These are phyloP conservation scores for Esperia sulphurella DNA, from an alignment of 2,888 invertebrate genomes.

Conservation along the genomic window DNA sequence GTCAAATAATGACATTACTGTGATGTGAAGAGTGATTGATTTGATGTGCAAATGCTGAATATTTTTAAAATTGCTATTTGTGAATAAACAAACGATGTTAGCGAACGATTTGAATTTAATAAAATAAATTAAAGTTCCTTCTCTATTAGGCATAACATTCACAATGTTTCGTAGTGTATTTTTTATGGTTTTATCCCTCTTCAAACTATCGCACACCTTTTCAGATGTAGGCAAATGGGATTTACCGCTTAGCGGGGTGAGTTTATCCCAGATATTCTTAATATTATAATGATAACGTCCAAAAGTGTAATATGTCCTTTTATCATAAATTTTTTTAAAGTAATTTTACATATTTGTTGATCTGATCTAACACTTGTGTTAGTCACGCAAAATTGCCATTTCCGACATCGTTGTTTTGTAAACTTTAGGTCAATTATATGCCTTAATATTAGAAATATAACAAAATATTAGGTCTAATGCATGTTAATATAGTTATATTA, in stretches of 20 bases:
- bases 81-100: conserved; percentile 27
- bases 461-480: no score
- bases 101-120: conserved; percentile 16
- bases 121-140: conserved; percentile 21
- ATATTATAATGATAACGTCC: no score
- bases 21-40: not conserved
- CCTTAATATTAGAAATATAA: no score
- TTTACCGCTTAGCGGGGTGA: conserved; percentile 77
- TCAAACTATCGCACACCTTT: conserved; percentile 60
- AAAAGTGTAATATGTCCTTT: no score
- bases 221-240: conserved; percentile 85
- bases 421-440: no score
- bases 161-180: conserved; percentile 53
- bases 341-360: no score
- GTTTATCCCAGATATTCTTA: conserved; percentile 26
- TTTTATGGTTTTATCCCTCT: conserved; percentile 42
- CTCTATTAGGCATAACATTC: not conserved
- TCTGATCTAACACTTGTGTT: no score
- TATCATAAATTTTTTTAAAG: no score
- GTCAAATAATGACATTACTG: not conserved
- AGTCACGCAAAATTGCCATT: no score
- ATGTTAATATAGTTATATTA: not conserved
- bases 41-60: not conserved
- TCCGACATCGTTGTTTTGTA: no score
- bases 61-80: not conserved